A percentile compares a stretch with the other conserved stretches of the same genome.
These are phyloP conservation scores for Bufo bufo DNA, from an alignment of 2,113 vertebrate species.

Conservation along the genomic window DNA sequence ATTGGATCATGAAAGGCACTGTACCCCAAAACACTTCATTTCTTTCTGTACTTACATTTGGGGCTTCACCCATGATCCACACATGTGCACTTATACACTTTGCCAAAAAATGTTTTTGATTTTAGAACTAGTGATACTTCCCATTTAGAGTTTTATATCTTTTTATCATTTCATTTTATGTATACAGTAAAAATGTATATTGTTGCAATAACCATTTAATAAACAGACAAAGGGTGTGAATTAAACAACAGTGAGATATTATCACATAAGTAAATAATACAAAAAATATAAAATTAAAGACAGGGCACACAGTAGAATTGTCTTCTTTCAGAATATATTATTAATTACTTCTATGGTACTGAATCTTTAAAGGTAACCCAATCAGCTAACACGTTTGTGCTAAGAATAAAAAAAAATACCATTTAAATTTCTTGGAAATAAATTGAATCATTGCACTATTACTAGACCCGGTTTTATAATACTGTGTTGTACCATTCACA, in stretches of 20 bases:
- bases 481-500: constrained; percentile 74
- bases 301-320: constrained; percentile 70
- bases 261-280: constrained; percentile 74
- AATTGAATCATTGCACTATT: constrained; percentile 80
- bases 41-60: background rate
- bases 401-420: constrained; percentile 84
- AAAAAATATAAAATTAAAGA: constrained; percentile 77
- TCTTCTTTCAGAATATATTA: constrained; percentile 76
- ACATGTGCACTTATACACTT: background rate
- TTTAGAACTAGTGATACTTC: constrained; percentile 12
- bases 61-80: constrained; percentile 8
- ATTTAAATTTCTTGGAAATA: constrained; percentile 75
- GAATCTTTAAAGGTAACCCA: constrained; percentile 82
- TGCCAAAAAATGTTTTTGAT: background rate
- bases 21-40: background rate
- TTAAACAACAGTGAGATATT: constrained; percentile 52
- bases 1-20: constrained; percentile 24
- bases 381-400: constrained; percentile 85
- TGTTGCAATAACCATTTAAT: constrained; percentile 21
- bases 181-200: constrained; percentile 12
- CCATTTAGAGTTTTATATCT: background rate
- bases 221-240: constrained; percentile 22
- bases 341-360: constrained; percentile 75
- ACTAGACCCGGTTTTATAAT: constrained; percentile 75
- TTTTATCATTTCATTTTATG: background rate